Evolutionary conservation across 2,113 vertebrate genomes (phyloP).

Genomic region (Rhynchomys soricoides): DNA sequence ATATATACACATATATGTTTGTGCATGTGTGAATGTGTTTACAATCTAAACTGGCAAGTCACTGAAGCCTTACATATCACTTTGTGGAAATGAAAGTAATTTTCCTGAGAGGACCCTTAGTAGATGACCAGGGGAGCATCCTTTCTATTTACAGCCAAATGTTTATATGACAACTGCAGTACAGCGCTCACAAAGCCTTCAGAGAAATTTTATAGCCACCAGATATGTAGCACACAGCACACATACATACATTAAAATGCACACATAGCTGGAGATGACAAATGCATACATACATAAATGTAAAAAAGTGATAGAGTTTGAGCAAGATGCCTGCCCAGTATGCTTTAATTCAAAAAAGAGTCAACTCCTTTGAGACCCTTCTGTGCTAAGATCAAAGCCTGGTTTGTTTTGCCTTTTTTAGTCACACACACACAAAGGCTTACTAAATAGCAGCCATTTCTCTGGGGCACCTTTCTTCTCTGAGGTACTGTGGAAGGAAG

Average conservation of each 20-base stretch:
- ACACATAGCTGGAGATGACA: background rate
- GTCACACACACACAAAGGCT: background rate
- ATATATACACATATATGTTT: background rate
- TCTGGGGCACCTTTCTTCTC: slow-evolving; percentile 37
- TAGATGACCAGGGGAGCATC: background rate
- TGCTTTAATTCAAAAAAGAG: slow-evolving; percentile 36
- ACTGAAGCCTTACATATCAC: background rate
- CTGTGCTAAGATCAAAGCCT: slow-evolving; percentile 35
- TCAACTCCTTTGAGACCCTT: slow-evolving; percentile 16
- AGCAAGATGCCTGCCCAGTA: background rate
- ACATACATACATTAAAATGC: background rate
- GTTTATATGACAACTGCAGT: background rate
- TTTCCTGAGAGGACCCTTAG: background rate
- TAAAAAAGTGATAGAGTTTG: slow-evolving; percentile 9
- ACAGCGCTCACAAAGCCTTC: background rate
- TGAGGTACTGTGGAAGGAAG: slow-evolving; percentile 1
- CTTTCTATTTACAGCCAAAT: background rate
- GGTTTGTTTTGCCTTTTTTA: slow-evolving; percentile 33
- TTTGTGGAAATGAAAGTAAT: slow-evolving; percentile 25
- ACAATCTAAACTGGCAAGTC: background rate
- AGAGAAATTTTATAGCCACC: background rate
- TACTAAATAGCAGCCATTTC: slow-evolving; percentile 34
- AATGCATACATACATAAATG: background rate
- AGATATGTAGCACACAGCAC: background rate
- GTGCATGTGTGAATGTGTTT: background rate